Conservation (phyloP, 2,113 vertebrate genomes). For the Formicarius rufipectus region DNA sequence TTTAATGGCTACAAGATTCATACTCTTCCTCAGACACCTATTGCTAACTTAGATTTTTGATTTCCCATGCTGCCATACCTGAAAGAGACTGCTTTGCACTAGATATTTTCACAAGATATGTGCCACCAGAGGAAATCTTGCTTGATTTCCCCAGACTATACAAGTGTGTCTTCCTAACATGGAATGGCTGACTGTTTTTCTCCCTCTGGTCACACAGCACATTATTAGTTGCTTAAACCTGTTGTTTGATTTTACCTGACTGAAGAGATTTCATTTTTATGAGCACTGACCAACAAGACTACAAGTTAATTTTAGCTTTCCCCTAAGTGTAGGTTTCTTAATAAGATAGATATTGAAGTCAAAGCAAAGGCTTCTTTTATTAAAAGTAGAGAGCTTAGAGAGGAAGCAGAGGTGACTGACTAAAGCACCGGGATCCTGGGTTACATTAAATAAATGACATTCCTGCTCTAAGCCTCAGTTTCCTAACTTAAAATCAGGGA, state of each 20-base stretch:
- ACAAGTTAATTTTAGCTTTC: background rate
- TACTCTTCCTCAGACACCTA: background rate
- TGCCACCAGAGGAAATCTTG: background rate
- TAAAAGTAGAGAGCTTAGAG: background rate
- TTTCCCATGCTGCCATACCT: conserved; percentile 2
- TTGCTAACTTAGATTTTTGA: background rate
- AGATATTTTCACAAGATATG: background rate
- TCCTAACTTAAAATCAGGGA: background rate
- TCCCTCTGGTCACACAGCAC: background rate
- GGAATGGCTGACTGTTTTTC: background rate
- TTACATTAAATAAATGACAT: background rate
- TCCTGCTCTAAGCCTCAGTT: background rate
- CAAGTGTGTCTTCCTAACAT: background rate
- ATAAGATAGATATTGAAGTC: background rate
- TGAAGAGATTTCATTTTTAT: conserved; percentile 10
- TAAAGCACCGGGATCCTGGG: background rate
- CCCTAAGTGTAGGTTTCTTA: background rate
- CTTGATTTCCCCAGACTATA: background rate
- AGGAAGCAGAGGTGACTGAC: background rate
- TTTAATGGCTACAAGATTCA: conserved; percentile 15
- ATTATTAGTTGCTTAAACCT: background rate
- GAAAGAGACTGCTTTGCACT: background rate
- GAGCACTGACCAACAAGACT: background rate
- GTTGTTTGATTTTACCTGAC: background rate
- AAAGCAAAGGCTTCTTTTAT: conserved; percentile 1